Evolutionary conservation across 2,888 invertebrate species (phyloP).

Genomic region (Ceramica pisi): DNA sequence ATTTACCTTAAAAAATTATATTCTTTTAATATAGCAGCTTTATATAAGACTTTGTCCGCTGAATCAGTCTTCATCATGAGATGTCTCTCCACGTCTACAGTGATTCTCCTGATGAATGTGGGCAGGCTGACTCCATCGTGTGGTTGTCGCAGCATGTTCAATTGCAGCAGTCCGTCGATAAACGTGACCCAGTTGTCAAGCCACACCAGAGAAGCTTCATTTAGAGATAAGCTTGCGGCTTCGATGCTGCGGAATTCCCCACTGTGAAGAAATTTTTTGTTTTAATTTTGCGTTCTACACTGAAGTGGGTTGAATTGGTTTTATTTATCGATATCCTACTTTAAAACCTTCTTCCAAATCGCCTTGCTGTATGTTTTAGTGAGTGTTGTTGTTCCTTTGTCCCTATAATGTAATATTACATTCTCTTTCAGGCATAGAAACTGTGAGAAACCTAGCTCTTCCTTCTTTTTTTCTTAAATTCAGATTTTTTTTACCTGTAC

Average conservation of each 20-base stretch:
- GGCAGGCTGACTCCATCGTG: constrained; percentile 92
- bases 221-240: constrained; percentile 62
- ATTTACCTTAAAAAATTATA: constrained; percentile 46
- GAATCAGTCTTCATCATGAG: not conserved
- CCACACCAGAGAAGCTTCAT: constrained; percentile 89
- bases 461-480: not conserved
- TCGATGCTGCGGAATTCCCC: constrained; percentile 72
- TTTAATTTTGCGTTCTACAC: not conserved
- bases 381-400: not conserved
- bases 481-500: constrained; percentile 62
- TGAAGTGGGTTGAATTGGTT: not conserved
- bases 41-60: constrained; percentile 22
- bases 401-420: no score
- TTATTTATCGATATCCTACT: not conserved
- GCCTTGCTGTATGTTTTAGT: not conserved
- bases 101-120: constrained; percentile 76
- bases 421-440: no score
- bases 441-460: not conserved
- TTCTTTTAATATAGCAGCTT: constrained; percentile 40
- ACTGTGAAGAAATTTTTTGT: constrained; percentile 56
- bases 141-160: constrained; percentile 91
- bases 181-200: constrained; percentile 94
- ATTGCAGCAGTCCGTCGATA: constrained; percentile 95
- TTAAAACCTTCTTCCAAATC: no score
- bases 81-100: constrained; percentile 65